Percentiles rank a stretch among this genome's conserved stretches.
These are phyloP conservation scores for Serranochromis macrocephalus DNA, from an alignment of 2,113 vertebrate species.

Conservation along the genomic window DNA sequence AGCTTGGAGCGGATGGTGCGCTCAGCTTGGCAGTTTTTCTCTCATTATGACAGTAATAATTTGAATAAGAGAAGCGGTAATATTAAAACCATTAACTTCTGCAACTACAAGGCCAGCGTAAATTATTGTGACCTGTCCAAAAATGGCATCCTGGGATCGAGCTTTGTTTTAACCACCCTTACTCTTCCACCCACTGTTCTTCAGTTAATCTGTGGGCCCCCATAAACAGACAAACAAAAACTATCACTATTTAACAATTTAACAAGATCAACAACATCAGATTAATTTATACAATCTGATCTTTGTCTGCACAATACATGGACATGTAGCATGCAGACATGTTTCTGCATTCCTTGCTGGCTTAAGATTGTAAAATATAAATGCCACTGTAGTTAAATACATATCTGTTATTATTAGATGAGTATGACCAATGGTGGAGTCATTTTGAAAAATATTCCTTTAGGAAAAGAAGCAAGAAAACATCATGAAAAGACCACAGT, in stretches of 20 bases:
- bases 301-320: background rate
- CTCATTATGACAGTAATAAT: background rate
- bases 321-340: background rate
- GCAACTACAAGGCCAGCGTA: background rate
- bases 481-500: background rate
- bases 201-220: background rate
- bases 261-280: background rate
- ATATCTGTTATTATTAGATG: background rate
- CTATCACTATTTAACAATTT: background rate
- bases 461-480: background rate
- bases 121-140: background rate
- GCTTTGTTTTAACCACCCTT: background rate
- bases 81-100: background rate
- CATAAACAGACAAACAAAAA: background rate
- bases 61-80: background rate
- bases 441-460: background rate
- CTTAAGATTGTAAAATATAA: background rate
- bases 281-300: background rate
- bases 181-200: fast-evolving
- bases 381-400: background rate
- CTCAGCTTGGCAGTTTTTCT: fast-evolving
- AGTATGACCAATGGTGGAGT: fast-evolving
- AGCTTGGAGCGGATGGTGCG: too few species aligned
- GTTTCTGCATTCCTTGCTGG: background rate
- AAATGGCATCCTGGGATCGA: background rate